Conservation (phyloP, 2,888 invertebrate species). For the Drosophila macrospina region DNA sequence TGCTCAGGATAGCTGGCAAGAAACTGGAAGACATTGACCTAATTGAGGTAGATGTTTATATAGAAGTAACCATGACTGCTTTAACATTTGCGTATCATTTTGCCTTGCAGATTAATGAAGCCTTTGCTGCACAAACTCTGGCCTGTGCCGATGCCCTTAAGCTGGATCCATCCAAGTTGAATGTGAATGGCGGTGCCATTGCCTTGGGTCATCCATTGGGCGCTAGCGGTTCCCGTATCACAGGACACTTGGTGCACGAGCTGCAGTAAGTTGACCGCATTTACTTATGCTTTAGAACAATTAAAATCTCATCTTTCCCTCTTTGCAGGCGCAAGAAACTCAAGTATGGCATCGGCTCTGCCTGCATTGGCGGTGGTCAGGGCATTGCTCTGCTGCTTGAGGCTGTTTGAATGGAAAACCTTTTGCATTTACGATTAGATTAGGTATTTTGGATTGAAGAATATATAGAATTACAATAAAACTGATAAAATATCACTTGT, state of each 20-base stretch:
- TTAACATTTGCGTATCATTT: background rate
- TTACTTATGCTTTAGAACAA: too few relatives aligned
- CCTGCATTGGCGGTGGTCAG: constrained; percentile 99
- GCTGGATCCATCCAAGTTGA: constrained; percentile 94
- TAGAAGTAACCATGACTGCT: background rate
- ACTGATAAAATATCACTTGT: constrained; percentile 25
- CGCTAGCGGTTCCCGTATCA: constrained; percentile 97
- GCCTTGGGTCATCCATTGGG: constrained; percentile 98
- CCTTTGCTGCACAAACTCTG: constrained; percentile 97
- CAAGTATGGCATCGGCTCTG: constrained; percentile 96
- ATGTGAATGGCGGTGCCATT: constrained; percentile 98
- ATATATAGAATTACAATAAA: constrained; percentile 40
- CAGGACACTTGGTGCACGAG: constrained; percentile 95
- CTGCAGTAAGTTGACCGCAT: constrained; percentile 88
- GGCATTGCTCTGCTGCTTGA: constrained; percentile 98
- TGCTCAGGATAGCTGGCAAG: constrained; percentile 92
- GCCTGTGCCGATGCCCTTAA: constrained; percentile 96
- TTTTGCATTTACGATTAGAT: constrained; percentile 57
- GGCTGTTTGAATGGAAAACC: constrained; percentile 82
- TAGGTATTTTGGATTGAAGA: constrained; percentile 38
- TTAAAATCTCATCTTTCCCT: background rate
- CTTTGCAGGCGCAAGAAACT: constrained; percentile 90
- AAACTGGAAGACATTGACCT: constrained; percentile 95
- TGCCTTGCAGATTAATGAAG: constrained; percentile 95
- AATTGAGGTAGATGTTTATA: constrained; percentile 89